Percentiles rank a stretch among this genome's conserved stretches.
Conservation (phyloP, 2,888 invertebrate species). For the Listrodromus nycthemerus region DNA sequence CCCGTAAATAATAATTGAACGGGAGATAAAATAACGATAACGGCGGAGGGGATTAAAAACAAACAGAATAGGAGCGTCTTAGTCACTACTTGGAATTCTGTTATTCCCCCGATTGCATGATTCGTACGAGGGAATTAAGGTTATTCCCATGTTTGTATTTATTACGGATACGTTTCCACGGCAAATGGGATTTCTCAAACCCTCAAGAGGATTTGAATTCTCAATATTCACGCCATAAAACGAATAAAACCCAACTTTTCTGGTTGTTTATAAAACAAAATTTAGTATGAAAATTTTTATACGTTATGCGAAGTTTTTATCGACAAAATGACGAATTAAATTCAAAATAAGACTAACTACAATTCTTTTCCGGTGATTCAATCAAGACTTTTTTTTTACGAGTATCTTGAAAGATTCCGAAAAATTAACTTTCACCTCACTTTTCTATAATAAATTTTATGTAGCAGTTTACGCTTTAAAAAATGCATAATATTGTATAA, state of each 20-base stretch:
- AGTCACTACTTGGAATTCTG: not conserved
- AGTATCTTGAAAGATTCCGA: too few species aligned
- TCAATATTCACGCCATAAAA: not conserved
- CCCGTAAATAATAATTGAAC: not conserved
- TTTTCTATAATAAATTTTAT: not conserved
- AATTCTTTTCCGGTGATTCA: too few species aligned
- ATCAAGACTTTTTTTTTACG: too few species aligned
- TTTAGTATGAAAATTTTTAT: too few species aligned
- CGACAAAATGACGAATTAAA: too few species aligned
- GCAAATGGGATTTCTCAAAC: not conserved
- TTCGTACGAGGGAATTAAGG: not conserved
- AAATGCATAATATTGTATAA: not conserved
- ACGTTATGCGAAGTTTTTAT: too few species aligned
- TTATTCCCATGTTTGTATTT: not conserved
- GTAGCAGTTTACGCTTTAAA: not conserved
- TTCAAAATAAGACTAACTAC: too few species aligned
- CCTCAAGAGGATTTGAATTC: not conserved
- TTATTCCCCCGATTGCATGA: not conserved
- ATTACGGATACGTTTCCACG: not conserved
- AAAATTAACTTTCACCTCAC: too few species aligned
- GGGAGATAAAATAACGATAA: not conserved
- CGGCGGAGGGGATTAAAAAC: not conserved
- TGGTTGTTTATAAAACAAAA: too few species aligned
- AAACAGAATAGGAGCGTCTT: not conserved
- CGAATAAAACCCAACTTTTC: not conserved